Evolutionary conservation across 2,888 invertebrate species (phyloP), one percentile per base, ranked within the genome.

Genomic region (Andrena flavipes): DNA sequence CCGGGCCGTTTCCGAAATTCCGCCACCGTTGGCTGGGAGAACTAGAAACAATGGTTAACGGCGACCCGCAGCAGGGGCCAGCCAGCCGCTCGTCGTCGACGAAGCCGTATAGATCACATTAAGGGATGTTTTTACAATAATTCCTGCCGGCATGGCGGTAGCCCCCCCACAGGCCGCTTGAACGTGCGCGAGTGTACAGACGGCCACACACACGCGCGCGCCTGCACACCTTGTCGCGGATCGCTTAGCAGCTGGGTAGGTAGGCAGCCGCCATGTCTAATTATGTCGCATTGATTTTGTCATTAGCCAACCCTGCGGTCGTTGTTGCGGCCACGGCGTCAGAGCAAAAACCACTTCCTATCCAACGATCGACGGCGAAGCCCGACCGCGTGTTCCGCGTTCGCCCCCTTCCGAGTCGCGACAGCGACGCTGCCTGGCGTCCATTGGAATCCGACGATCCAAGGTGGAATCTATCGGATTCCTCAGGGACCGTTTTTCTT

Each of bases 281-380:
- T 93, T 93, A 93, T 93, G 92, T 93, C 92, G 93, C 93, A 93
- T 93, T 93, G 93, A 93, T 93, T 93, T 93, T 93, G 93, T 93
- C 93, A 93, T 93, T 93, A 93, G 93, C 91, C 89, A 89, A 90
- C 92, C 92, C 91, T 90, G 89, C 89, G 88, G 82, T 88, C 80
- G 84, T 89, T 84, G 89, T 81, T 86, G 79, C 67, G 81, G 74
- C 82, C 84, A 88, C 89, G 83, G 86, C 89, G 86, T 87, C 86
- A 76, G 74, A 82, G 86, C 87, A 90, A 90, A 90, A 91, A 91
- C 76, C 86, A 88, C 85, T 89, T 90, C 86, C 90, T 86, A 88
- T 80, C 42, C 48, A 74, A 82, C 85, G 82, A 70, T 65, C 56
- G 69, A 42, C 73, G 70, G 67, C 69, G 80, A 75, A 76, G 74